Evolutionary conservation across 2,888 invertebrate species (phyloP), one percentile per base, ranked within the genome.

Genomic region (Ophraella communa): DNA sequence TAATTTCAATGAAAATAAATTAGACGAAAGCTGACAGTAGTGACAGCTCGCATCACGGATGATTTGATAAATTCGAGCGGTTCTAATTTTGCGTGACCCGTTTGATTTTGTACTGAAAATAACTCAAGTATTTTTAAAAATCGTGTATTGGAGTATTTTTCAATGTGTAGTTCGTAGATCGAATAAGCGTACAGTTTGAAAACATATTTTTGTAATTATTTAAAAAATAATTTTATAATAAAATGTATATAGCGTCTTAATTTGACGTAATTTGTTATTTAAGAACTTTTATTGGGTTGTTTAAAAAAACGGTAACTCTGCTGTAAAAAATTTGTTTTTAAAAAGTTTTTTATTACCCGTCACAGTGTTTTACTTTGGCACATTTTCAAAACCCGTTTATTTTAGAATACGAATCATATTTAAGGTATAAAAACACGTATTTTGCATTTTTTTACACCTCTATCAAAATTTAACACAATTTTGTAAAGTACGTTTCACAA

Each of bases 341-440:
- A 45, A 45, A 44, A 45, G 17, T 8, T 51, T 51, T 47, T 47
- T 51, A 51, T 24, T 51, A 27, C 27, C 49, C 49, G 1, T 18
- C 4, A n/a, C 4, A n/a, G 24, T 17, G 23, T 27, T 8, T 27
- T n/a, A n/a, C 27, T 17, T 24, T 51, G 49, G 49, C 49, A 51
- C 23, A 8, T 23, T 23, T 27, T 51, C 49, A 51, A 51, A 27
- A 51, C 3, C 23, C 27, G 10, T n/a, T 51, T 51, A 51, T 51
- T 49, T 49, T 30, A 7, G 49, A 51, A 17, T 51, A 23, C 17
- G 49, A 51, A 17, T 51, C 14, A 51, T 51, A 14, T 14, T 24
- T 24, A 49, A 21, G 21, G 21, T 47, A 21, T 47, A 21, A 47
- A 47, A 4, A 21, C 45, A 47, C 45, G 20, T 21, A 47, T 21